Evolutionary conservation across 2,888 invertebrate species (phyloP).

Genomic region (Palloptera scutellata): DNA sequence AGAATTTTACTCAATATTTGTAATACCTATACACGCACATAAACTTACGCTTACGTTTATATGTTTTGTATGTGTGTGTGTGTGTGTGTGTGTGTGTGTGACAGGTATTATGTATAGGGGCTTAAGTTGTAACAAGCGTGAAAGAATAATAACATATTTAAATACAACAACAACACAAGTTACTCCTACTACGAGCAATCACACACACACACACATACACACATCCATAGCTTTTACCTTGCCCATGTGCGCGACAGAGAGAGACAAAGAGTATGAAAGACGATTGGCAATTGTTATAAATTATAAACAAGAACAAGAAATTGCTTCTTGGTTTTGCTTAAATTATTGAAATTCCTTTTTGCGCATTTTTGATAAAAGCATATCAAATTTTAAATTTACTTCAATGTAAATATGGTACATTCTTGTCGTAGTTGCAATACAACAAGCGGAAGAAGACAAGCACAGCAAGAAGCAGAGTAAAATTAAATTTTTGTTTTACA

Average conservation of each 20-base stretch:
- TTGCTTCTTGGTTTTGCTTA: not conserved
- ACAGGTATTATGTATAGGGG: conserved; percentile 22
- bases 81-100: not conserved
- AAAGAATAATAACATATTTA: conserved; percentile 5
- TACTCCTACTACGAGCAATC: not conserved
- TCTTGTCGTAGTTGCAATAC: too few relatives aligned
- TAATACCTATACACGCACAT: not conserved
- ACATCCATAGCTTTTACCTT: not conserved
- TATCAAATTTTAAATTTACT: too few relatives aligned
- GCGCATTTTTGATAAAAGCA: not conserved
- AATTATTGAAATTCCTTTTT: conserved; percentile 1
- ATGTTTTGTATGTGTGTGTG: too few relatives aligned
- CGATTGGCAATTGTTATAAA: conserved; percentile 16
- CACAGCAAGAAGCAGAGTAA: too few relatives aligned
- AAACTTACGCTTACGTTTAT: not conserved
- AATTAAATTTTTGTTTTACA: too few relatives aligned
- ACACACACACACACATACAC: not conserved
- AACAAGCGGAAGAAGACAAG: too few relatives aligned
- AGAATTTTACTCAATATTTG: not conserved
- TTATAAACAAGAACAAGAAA: conserved; percentile 10
- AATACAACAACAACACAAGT: not conserved
- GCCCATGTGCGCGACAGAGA: not conserved
- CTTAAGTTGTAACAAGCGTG: conserved; percentile 1
- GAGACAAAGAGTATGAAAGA: too few relatives aligned
- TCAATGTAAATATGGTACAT: too few relatives aligned